Evolutionary conservation across 2,113 vertebrate genomes (phyloP).

Genomic region (Gracilinanus agilis): DNA sequence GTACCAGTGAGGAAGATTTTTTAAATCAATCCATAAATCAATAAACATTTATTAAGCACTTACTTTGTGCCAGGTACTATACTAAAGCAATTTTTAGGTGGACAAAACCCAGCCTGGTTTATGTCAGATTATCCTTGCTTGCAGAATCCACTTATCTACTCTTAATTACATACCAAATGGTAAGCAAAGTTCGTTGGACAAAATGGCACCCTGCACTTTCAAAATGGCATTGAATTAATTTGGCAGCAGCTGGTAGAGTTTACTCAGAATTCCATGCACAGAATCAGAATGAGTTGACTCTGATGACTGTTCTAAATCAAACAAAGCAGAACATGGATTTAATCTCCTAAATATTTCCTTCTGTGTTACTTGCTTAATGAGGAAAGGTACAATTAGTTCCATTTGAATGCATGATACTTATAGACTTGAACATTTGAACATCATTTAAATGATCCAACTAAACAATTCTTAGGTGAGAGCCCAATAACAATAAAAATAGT

Average conservation of each 20-base stretch:
- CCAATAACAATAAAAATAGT: not conserved
- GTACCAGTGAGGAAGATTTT: constrained; percentile 29
- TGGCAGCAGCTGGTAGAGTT: not conserved
- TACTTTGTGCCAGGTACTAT: not conserved
- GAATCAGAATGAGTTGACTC: not conserved
- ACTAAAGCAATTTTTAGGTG: constrained; percentile 2
- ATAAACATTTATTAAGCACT: constrained; percentile 37
- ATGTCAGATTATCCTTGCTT: not conserved
- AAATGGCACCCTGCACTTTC: not conserved
- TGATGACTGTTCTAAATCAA: not conserved
- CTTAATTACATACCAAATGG: not conserved
- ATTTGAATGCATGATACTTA: not conserved
- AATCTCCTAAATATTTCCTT: not conserved
- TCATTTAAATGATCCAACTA: not conserved
- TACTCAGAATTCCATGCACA: not conserved
- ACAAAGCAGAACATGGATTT: constrained; percentile 12
- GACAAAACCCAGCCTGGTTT: not conserved
- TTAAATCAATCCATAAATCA: constrained; percentile 40
- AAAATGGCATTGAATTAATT: not conserved
- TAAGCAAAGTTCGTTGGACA: not conserved
- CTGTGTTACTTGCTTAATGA: not conserved
- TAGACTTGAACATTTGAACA: not conserved
- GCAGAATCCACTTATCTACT: not conserved
- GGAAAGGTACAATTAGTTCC: constrained; percentile 12
- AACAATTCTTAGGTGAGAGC: not conserved